Evolutionary conservation across 2,113 vertebrate genomes (phyloP), one percentile per base, ranked within the genome.

Genomic region (Atlantisia rogersi): DNA sequence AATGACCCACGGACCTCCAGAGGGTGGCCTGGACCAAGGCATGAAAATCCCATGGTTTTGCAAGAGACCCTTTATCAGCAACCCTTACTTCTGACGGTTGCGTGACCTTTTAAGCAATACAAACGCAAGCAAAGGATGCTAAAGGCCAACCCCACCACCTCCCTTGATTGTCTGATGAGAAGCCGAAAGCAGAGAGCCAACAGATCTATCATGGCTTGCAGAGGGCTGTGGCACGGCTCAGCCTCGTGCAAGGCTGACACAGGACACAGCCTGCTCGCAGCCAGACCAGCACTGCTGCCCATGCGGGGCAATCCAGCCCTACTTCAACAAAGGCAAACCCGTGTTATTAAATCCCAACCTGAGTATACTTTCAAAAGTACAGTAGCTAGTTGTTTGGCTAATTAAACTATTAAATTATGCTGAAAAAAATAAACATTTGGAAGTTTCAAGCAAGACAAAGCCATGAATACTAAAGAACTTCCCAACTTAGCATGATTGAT

Each of bases 401-500:
- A 95, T 96, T 95, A 90, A 93, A 92, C 88, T 96, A 96, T 97
- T 88, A 88, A 95, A 95, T 91, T 95, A 97, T 82, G 29, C 82
- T 92, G 53, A 70, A 94, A 70, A 94, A 97, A 96, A 85, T 64
- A 96, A 94, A 86, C 73, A 90, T 95, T 97, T 81, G 68, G 87
- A 98, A 97, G 86, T 95, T 96, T 95, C 12, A 48, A 94, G 69
- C 85, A 44, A 95, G 91, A 86, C 77, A 96, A 95, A 92, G 78
- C 92, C 86, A 74, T 83, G 93, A 97, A 96, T 96, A 93, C 87
- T 86, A 93, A 46, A 94, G 88, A 95, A 85, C 69, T 75, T 15
- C 82, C 58, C 50, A 96, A 96, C 70, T 96, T 91, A 63, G 52
- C 1, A 5, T 97, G 97, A 98, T 94, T 96, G 97, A 97, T 97